phyloP scores from a whole-genome alignment of 2,888 invertebrate genomes.

The Sinopyrophorus schimmeli region DNA sequence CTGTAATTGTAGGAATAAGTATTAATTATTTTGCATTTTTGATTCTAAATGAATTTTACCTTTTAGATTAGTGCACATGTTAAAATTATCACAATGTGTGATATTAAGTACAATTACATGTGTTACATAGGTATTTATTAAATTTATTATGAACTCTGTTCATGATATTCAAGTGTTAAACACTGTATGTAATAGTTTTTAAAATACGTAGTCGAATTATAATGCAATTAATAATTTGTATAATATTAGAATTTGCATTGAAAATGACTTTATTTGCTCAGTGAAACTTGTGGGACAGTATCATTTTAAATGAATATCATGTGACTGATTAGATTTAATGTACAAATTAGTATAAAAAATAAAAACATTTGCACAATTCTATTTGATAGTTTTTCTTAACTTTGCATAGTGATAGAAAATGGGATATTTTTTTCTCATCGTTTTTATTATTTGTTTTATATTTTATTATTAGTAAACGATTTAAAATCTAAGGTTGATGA shows the following conservation, averaged over 20 bases:
- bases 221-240: conserved; percentile 1
- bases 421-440: no score
- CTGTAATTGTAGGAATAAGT: no score
- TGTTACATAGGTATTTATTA: conserved; percentile 18
- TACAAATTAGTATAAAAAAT: conserved; percentile 21
- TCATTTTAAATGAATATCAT: conserved; percentile 17
- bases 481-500: no score
- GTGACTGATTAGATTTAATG: conserved; percentile 25
- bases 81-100: conserved; percentile 10
- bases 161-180: conserved; percentile 15
- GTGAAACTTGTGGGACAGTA: no score
- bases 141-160: conserved; percentile 9
- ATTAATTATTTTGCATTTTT: no score
- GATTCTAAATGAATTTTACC: conserved; percentile 9
- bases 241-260: conserved; percentile 5
- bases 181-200: no score
- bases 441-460: no score
- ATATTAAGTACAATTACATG: conserved; percentile 8
- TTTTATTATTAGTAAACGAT: no score
- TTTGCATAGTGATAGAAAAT: no score
- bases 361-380: conserved; percentile 26
- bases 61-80: conserved; percentile 11
- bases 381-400: conserved; percentile 4
- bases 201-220: conserved; percentile 14
- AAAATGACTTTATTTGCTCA: conserved; percentile 14